These are phyloP conservation scores for Deilephila elpenor DNA, from an alignment of 2,888 invertebrate species.

Conservation along the genomic window DNA sequence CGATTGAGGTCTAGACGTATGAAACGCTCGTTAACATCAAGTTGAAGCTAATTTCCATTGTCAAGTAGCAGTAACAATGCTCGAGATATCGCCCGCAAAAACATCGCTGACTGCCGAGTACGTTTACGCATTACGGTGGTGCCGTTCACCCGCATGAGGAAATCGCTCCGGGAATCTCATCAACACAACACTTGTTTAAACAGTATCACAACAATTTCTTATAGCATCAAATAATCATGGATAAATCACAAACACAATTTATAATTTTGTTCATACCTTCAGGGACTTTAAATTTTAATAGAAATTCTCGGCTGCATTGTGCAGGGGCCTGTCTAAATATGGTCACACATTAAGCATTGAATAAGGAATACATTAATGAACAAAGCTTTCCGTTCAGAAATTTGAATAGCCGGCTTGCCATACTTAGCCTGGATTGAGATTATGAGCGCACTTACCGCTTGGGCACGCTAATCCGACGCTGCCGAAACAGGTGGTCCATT, in stretches of 20 bases:
- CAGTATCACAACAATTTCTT: neutral
- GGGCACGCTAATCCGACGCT: slow-evolving; percentile 77
- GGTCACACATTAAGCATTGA: slow-evolving; percentile 15
- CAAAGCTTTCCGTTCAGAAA: slow-evolving; percentile 13
- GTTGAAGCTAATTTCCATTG: slow-evolving; percentile 45
- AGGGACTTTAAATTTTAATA: neutral
- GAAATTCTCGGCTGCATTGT: slow-evolving; percentile 7
- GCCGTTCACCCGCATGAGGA: slow-evolving; percentile 67
- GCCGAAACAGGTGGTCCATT: slow-evolving; percentile 83
- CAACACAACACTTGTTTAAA: neutral
- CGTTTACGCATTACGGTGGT: slow-evolving; percentile 41
- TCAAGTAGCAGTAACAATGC: slow-evolving; percentile 55
- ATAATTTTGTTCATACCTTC: neutral
- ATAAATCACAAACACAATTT: no score
- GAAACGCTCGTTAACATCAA: slow-evolving; percentile 21
- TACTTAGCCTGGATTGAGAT: slow-evolving; percentile 20
- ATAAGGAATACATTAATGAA: slow-evolving; percentile 26
- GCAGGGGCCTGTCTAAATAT: slow-evolving; percentile 29
- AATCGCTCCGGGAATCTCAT: slow-evolving; percentile 44
- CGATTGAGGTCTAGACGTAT: neutral
- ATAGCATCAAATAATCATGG: neutral
- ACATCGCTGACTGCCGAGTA: slow-evolving; percentile 40
- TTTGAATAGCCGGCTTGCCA: slow-evolving; percentile 11
- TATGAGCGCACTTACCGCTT: slow-evolving; percentile 69
- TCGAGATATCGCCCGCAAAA: slow-evolving; percentile 58